Evolutionary conservation across 2,797 vertebrate species (phyloP).

Genomic region (Hemitrygon akajei): DNA sequence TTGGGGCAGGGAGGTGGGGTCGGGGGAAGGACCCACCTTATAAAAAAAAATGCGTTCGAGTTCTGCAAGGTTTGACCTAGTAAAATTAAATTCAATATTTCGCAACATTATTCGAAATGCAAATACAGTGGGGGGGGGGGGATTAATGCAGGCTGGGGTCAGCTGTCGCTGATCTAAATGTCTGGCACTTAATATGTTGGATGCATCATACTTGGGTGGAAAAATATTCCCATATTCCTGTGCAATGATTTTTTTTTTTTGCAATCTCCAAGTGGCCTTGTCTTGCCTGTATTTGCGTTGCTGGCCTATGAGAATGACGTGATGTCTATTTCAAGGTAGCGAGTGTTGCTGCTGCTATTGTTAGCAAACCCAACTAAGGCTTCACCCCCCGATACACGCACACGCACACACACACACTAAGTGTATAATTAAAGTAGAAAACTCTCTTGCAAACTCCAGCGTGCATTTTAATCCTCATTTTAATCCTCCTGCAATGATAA

Average conservation of each 20-base stretch:
- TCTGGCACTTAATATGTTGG: no score
- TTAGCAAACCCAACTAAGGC: conserved; percentile 26
- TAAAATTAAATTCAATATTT: no score
- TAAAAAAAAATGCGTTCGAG: neutral
- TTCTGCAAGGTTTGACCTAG: neutral
- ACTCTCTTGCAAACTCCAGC: no score
- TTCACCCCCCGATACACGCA: no score
- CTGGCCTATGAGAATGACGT: conserved; percentile 51
- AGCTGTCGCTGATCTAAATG: conserved; percentile 37
- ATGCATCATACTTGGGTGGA: no score
- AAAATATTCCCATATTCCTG: no score
- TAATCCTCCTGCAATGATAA: no score
- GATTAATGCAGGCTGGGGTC: conserved; percentile 39
- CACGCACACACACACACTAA: no score
- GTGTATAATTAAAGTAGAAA: no score
- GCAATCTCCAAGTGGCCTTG: conserved; percentile 43
- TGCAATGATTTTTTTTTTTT: conserved; percentile 42
- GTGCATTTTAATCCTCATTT: no score
- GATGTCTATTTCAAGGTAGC: conserved; percentile 53
- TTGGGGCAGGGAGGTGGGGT: neutral
- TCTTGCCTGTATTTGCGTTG: conserved; percentile 43
- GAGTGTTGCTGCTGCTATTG: conserved; percentile 47
- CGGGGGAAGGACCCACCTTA: neutral
- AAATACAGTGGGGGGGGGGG: conserved; percentile 38
- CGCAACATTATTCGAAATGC: no score